Percentiles rank a stretch among this genome's conserved stretches.
Conservation (phyloP, 2,113 vertebrate genomes). For the Mohoua ochrocephala region DNA sequence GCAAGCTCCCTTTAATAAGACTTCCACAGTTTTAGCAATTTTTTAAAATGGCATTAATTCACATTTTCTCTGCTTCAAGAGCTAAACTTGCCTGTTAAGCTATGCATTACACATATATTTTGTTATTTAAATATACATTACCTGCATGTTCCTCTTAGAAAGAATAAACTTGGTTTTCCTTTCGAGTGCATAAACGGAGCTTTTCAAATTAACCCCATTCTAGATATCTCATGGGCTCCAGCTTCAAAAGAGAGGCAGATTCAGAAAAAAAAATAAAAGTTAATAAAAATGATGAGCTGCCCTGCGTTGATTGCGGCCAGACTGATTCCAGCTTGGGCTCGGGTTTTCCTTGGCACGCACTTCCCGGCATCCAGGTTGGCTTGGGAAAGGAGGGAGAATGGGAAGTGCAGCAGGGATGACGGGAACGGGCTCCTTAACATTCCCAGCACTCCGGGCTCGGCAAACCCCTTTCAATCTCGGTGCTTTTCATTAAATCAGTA, state of each 20-base stretch:
- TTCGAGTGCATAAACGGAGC: not conserved
- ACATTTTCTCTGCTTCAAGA: not conserved
- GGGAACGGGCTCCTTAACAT: slow-evolving; percentile 40
- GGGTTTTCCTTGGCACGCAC: slow-evolving; percentile 13
- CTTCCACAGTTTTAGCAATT: not conserved
- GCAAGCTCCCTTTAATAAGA: not conserved
- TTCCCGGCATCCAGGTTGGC: slow-evolving; percentile 38
- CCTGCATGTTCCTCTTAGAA: not conserved
- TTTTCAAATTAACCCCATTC: not conserved
- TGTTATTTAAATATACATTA: not conserved
- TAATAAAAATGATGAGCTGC: slow-evolving; percentile 41
- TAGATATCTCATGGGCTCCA: not conserved
- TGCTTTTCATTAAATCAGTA: slow-evolving; percentile 18
- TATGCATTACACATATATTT: not conserved
- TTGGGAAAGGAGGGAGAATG: not conserved
- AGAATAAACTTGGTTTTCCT: not conserved
- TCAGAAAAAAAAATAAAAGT: not conserved
- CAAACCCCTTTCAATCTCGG: slow-evolving; percentile 17
- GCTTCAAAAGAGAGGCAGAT: not conserved
- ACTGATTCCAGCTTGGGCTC: slow-evolving; percentile 34
- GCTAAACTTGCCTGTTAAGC: not conserved
- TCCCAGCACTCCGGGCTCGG: slow-evolving; percentile 37
- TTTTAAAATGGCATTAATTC: not conserved
- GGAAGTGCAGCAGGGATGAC: not conserved
- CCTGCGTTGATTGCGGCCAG: slow-evolving; percentile 27